A percentile compares a stretch with the other conserved stretches of the same genome.
These are phyloP conservation scores for Poicephalus meyeri DNA, from an alignment of 2,113 vertebrate genomes.

Conservation along the genomic window DNA sequence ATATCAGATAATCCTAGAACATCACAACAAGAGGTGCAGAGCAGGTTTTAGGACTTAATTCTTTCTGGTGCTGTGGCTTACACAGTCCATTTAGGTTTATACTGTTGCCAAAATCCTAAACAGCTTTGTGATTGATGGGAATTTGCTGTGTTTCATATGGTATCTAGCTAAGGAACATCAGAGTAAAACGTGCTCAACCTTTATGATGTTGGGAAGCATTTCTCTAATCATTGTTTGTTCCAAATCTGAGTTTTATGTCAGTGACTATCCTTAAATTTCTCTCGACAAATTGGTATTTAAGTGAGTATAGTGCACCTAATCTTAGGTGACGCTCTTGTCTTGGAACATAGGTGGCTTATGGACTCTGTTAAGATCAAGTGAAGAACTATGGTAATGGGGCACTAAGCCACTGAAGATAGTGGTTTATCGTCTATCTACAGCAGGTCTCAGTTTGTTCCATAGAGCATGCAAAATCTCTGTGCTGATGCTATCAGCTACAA, in stretches of 20 bases:
- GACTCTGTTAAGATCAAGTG: not conserved
- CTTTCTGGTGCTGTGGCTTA: not conserved
- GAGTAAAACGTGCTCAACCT: not conserved
- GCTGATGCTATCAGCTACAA: not conserved
- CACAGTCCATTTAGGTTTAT: not conserved
- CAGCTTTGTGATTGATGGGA: not conserved
- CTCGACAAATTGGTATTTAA: not conserved
- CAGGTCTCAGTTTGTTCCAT: not conserved
- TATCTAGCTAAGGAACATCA: not conserved
- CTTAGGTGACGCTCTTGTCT: not conserved
- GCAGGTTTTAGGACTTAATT: slow-evolving; percentile 14
- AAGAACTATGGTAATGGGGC: not conserved
- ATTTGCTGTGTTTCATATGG: not conserved
- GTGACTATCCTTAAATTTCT: not conserved
- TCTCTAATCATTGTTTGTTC: not conserved
- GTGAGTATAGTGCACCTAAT: not conserved
- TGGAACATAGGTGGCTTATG: not conserved
- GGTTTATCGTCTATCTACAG: not conserved
- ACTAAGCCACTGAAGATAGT: not conserved
- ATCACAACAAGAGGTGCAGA: slow-evolving; percentile 24
- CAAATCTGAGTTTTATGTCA: not conserved
- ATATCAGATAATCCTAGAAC: slow-evolving; percentile 38
- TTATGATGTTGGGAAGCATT: not conserved
- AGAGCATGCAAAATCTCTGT: not conserved
- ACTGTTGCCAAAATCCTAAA: not conserved